Conservation (phyloP, 2,797 vertebrate genomes). For the Argya squamiceps region DNA sequence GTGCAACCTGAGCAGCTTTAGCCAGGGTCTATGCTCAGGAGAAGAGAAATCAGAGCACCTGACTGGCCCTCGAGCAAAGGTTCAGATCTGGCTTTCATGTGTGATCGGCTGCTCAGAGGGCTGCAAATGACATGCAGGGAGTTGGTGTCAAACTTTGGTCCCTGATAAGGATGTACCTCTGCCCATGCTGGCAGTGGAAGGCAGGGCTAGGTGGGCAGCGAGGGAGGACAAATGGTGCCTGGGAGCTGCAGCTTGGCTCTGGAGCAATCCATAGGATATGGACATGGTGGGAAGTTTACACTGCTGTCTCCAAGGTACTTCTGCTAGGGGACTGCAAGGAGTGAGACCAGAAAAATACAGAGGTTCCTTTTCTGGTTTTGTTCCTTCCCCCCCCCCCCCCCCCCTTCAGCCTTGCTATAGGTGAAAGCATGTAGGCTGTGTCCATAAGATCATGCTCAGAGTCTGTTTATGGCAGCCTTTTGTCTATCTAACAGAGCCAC, state of each 20-base stretch:
- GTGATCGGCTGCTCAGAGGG: accelerated
- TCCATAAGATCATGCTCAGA: background rate
- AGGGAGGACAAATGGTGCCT: background rate
- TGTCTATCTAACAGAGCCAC: background rate
- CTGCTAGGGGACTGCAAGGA: accelerated
- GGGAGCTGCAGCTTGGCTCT: background rate
- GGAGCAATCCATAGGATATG: accelerated
- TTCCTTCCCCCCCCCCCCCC: background rate
- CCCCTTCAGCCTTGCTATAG: background rate
- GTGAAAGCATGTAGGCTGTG: background rate
- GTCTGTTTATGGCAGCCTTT: background rate
- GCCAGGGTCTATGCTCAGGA: background rate
- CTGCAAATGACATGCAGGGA: background rate
- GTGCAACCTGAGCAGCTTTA: background rate
- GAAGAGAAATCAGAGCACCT: background rate
- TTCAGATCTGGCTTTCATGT: background rate
- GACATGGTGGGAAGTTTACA: accelerated
- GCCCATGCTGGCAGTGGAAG: accelerated
- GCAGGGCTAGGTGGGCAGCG: background rate
- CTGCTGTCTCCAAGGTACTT: background rate
- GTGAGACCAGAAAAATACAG: background rate
- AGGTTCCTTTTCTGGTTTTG: background rate
- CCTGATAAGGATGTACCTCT: background rate
- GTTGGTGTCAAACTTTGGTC: background rate
- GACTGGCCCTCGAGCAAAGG: background rate